phyloP scores from a whole-genome alignment of 2,113 vertebrate genomes.

The Jacana jacana region DNA sequence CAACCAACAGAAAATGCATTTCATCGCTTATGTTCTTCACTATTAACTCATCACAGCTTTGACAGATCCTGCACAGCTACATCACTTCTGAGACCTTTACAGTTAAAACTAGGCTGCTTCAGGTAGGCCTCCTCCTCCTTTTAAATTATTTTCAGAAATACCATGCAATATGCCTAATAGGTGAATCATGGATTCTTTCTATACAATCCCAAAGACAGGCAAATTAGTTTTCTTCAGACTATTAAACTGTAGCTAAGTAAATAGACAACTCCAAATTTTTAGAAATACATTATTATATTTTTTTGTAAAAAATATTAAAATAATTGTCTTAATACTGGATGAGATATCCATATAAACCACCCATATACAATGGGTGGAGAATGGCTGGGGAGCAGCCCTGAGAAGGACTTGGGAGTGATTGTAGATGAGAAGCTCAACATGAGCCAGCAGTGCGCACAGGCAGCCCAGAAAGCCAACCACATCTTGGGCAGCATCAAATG shows the following conservation, averaged over 20 bases:
- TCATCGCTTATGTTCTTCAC: not conserved
- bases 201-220: not conserved
- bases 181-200: not conserved
- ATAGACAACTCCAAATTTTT: not conserved
- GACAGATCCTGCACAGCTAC: not conserved
- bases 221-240: not conserved
- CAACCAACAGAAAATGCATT: not conserved
- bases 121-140: conserved; percentile 3
- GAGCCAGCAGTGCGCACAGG: no score
- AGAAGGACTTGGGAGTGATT: no score
- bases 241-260: not conserved
- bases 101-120: not conserved
- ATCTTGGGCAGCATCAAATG: no score
- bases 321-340: not conserved
- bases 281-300: not conserved
- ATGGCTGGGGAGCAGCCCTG: no score
- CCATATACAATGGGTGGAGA: no score
- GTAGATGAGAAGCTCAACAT: no score
- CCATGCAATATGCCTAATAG: not conserved
- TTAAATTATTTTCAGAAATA: conserved; percentile 49
- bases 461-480: no score
- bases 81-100: not conserved
- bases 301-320: not conserved
- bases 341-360: not conserved
- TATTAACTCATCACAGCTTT: conserved; percentile 39